Conservation (phyloP, 2,888 invertebrate genomes). For the Drosophila niveifrons region DNA sequence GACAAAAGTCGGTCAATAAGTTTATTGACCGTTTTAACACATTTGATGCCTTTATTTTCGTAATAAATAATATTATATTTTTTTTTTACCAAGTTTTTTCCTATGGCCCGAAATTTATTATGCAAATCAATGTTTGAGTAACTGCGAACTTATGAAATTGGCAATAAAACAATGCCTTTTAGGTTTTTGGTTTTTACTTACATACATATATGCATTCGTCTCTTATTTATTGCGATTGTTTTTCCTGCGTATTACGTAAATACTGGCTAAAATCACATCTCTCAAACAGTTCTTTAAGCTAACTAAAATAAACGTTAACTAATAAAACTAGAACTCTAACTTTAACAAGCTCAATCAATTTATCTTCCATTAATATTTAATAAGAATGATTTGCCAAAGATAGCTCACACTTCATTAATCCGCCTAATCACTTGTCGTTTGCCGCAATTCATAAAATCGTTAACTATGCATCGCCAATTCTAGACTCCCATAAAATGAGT, state of each 20-base stretch:
- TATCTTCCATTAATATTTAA: neutral
- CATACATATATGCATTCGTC: conserved; percentile 28
- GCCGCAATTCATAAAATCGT: neutral
- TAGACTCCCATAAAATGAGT: neutral
- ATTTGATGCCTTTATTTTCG: conserved; percentile 55
- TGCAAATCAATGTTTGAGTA: conserved; percentile 49
- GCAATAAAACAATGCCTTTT: conserved; percentile 55
- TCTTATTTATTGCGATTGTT: conserved; percentile 29
- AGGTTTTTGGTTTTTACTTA: conserved; percentile 9
- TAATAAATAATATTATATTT: conserved; percentile 50
- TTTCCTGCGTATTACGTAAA: conserved; percentile 43
- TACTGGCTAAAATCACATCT: neutral
- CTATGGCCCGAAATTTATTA: conserved; percentile 50
- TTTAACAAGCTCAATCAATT: neutral
- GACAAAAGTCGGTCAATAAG: conserved; percentile 74
- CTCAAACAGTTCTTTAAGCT: neutral
- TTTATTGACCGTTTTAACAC: conserved; percentile 74
- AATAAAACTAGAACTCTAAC: neutral
- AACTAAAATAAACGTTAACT: neutral
- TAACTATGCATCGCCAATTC: neutral
- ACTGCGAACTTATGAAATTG: conserved; percentile 56
- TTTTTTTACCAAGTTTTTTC: conserved; percentile 27
- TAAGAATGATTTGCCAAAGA: neutral
- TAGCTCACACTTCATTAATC: neutral
- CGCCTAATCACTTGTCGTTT: neutral